Base-by-base conservation (phyloP, 2,797 vertebrate species). In the Thalassophryne amazonica region DNA sequence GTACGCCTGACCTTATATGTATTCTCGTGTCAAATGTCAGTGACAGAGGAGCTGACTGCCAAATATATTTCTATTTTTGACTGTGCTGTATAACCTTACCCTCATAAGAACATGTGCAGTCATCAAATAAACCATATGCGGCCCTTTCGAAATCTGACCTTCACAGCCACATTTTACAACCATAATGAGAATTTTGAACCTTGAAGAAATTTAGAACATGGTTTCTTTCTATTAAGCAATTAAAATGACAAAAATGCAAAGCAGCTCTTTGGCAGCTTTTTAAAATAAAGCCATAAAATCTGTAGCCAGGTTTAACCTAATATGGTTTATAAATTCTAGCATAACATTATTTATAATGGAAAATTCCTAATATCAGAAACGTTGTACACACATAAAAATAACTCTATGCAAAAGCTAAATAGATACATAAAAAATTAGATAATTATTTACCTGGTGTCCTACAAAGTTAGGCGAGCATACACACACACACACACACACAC, bases 31-130 rank as follows among this genome's bases (percentile, higher is more conserved):
- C 53, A 68, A 52, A 16, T 31, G 17, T 25, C 23, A n/a, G 34
- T 42, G 63, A 48, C 21, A 73, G 23, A 53, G 19, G 35, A 61
- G 21, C 21, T 35, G 37, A 22, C 36, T 46, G 40, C 21, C 17
- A 58, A 34, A 62, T 67, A 35, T 29, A 47, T 36, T 67, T 77
- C 72, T 72, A 72, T 72, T 78, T 71, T 37, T 29, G 59, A 39
- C 55, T 17, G 24, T 25, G 51, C 45, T 46, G 18, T 18, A 25
- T 13, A 36, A 52, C 53, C 23, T 53, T 31, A 33, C 19, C 25
- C 17, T 24, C 1, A 24, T 57, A 41, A 60, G 71, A 71, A 56
- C 49, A 34, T 58, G 10, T 8, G 7, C 11, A 27, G 51, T 65
- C 55, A 76, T 63, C 58, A 68, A 73, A 65, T 67, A 51, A 67